A percentile compares a stretch with the other conserved stretches of the same genome.
phyloP scores from a whole-genome alignment of 2,113 vertebrate genomes.

The Entomyzon cyanotis region DNA sequence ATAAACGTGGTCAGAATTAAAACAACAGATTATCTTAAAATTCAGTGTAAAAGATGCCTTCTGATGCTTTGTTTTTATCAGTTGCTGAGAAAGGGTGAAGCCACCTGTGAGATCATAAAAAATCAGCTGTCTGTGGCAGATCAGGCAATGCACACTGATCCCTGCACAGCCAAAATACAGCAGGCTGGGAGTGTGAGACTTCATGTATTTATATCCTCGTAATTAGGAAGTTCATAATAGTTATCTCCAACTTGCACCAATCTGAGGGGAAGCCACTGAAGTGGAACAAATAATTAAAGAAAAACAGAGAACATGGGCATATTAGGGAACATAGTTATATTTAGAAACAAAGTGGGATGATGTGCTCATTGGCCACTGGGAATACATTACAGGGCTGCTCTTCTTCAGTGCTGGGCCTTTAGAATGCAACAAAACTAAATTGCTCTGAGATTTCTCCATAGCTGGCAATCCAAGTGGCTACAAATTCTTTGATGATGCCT shows the following conservation, averaged over 20 bases:
- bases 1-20: neutral
- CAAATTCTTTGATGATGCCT: neutral
- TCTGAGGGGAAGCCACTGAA: slow-evolving; percentile 38
- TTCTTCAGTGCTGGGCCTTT: neutral
- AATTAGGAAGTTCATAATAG: slow-evolving; percentile 43
- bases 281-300: slow-evolving; percentile 62
- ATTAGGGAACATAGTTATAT: slow-evolving; percentile 39
- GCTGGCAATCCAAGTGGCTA: neutral
- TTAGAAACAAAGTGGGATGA: slow-evolving; percentile 35
- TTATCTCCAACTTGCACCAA: neutral
- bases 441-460: slow-evolving; percentile 31
- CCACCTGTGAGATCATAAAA: neutral
- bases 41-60: neutral
- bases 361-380: slow-evolving; percentile 2
- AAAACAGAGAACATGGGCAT: slow-evolving; percentile 50
- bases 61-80: neutral
- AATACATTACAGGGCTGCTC: neutral
- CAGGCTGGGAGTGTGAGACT: neutral
- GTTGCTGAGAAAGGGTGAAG: neutral
- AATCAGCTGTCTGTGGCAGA: neutral
- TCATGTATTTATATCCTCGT: neutral
- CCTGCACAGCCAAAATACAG: neutral
- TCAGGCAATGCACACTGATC: neutral
- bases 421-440: slow-evolving; percentile 30
- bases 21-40: neutral